Base-by-base conservation (phyloP, 1,140 invertebrate species). In the Carcinoscorpius rotundicauda region DNA sequence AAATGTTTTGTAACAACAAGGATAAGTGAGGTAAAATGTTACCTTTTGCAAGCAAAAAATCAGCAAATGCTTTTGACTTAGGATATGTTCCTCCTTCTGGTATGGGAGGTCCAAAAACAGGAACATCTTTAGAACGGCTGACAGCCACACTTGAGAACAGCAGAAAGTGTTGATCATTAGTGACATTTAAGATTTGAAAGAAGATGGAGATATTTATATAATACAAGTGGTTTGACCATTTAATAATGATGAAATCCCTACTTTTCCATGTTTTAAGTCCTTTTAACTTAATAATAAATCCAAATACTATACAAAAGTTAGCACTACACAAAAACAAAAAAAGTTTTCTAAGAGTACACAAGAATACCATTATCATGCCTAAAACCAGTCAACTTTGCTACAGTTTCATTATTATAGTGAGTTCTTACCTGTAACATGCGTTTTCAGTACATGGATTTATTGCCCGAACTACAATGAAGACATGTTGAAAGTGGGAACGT, bases 401-500 rank as follows among this genome's bases (percentile, higher is more conserved):
- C 29, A 29, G 29, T 29, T 6, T n/a, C 53, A 55, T 55, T 55
- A 55, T 55, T 55, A n/a, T 55, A 55, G 6, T 55, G 3, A 55
- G 53, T 55, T n/a, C 53, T 8, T 55, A 85, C 83, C 80, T 82
- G 78, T 95, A 96, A 72, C 87, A 85, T 3, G 89, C 89, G 73
- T 89, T 88, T 63, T 95, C 92, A 5, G 91, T 86, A 76, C 91
- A 94, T 8, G 93, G 92, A 80, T 95, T 91, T 59, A 90, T 83
- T 4, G 86, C 92, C 72, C 86, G 81, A 3, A 98, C 89, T 59
- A 98, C 11, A 71, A 98, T 91, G 76, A 98, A 98, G 11, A 97
- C 93, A 76, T 97, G 93, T 76, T 97, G 93, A 78, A 96, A 97
- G 75, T 97, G 92, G 29, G 91, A 95, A 63, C 93, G 83, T 71